phyloP scores from a whole-genome alignment of 2,888 invertebrate genomes.

The Rhimphoctona megacephalus region DNA sequence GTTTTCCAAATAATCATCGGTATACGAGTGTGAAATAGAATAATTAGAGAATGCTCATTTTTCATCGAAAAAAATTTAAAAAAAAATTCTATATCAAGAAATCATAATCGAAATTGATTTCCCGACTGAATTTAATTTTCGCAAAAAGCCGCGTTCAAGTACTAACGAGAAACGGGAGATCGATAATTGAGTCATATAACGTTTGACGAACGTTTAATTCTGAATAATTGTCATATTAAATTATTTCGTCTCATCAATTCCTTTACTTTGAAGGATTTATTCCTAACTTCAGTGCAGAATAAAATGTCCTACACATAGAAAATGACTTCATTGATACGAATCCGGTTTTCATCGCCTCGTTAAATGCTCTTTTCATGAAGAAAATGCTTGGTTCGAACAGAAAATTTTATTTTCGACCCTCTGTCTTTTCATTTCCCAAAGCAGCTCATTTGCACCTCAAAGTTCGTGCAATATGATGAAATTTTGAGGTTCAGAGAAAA shows the following conservation, averaged over 20 bases:
- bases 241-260: not conserved
- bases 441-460: conserved; percentile 67
- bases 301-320: not conserved
- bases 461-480: conserved; percentile 48
- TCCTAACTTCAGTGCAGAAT: not conserved
- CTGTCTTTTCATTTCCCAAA: conserved; percentile 46
- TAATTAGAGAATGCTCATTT: not conserved
- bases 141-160: too few relatives aligned
- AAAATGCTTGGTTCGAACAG: conserved; percentile 17
- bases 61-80: not conserved
- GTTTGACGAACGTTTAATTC: not conserved
- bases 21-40: not conserved
- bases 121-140: too few relatives aligned
- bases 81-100: not conserved
- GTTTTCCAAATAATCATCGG: not conserved
- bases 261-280: not conserved
- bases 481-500: conserved; percentile 40
- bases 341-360: conserved; percentile 21
- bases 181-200: not conserved
- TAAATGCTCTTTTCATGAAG: conserved; percentile 38
- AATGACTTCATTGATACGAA: not conserved
- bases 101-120: not conserved
- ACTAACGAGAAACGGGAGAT: too few relatives aligned
- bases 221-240: not conserved
- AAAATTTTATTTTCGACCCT: conserved; percentile 13